Evolutionary conservation across 2,888 invertebrate species (phyloP).

Genomic region (Pammene fasciana): DNA sequence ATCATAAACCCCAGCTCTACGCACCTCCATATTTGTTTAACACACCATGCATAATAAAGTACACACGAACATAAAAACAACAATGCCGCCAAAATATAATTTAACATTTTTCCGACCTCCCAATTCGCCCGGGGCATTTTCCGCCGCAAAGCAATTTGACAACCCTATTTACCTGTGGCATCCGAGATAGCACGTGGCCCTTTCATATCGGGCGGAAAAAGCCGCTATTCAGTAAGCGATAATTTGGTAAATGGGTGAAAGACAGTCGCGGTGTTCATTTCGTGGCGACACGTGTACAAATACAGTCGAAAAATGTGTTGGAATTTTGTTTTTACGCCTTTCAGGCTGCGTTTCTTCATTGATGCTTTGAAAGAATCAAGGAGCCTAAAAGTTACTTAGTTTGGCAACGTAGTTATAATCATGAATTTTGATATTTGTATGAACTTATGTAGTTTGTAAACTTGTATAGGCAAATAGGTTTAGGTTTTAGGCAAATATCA

Average conservation of each 20-base stretch:
- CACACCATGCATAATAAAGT: constrained; percentile 11
- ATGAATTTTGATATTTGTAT: no score
- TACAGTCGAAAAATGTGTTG: no score
- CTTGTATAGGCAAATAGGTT: no score
- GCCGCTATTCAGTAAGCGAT: constrained; percentile 24
- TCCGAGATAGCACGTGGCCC: constrained; percentile 34
- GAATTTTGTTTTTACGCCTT: no score
- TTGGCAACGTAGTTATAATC: no score
- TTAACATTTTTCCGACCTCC: constrained; percentile 26
- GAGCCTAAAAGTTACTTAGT: no score
- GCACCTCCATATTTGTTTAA: neutral
- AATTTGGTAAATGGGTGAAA: constrained; percentile 21
- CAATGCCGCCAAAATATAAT: constrained; percentile 30
- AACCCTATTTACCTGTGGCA: constrained; percentile 40
- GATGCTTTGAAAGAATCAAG: no score
- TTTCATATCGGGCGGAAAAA: constrained; percentile 36
- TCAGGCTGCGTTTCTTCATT: no score
- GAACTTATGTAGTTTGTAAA: no score
- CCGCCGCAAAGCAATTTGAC: constrained; percentile 33
- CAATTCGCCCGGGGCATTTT: constrained; percentile 28
- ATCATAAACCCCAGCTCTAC: neutral
- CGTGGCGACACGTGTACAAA: neutral
- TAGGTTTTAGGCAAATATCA: no score
- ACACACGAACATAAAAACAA: constrained; percentile 29
- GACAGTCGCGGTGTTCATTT: neutral